phyloP scores from a whole-genome alignment of 2,797 vertebrate species.

The Malurus splendens region DNA sequence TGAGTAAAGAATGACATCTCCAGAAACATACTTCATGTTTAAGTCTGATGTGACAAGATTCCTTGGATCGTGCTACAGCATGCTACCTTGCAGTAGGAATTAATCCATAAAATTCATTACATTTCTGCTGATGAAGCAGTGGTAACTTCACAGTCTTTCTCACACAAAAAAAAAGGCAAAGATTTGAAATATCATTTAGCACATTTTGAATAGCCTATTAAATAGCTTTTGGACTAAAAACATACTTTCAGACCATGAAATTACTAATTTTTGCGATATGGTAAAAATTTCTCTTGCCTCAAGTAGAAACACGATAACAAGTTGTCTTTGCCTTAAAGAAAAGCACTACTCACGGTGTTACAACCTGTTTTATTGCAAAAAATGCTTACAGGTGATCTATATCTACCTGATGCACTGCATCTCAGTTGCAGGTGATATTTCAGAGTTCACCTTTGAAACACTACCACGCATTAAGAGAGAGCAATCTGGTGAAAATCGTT shows the following conservation, averaged over 20 bases:
- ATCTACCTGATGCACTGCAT: neutral
- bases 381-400: neutral
- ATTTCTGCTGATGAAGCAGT: constrained; percentile 1
- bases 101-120: constrained; percentile 9
- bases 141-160: neutral
- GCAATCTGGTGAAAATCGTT: neutral
- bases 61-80: neutral
- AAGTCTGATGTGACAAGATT: neutral
- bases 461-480: neutral
- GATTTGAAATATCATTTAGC: neutral
- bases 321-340: neutral
- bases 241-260: neutral
- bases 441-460: neutral
- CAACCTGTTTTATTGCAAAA: neutral
- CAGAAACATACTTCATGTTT: neutral
- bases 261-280: neutral
- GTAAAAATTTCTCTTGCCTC: neutral
- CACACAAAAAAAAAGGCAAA: neutral
- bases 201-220: neutral
- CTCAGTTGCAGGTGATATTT: neutral
- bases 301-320: neutral
- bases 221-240: neutral
- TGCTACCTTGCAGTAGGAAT: neutral
- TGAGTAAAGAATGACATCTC: neutral
- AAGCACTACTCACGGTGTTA: neutral